Evolutionary conservation across 2,797 vertebrate species (phyloP), one percentile per base, ranked within the genome.

Genomic region (Sitta carolinensis): DNA sequence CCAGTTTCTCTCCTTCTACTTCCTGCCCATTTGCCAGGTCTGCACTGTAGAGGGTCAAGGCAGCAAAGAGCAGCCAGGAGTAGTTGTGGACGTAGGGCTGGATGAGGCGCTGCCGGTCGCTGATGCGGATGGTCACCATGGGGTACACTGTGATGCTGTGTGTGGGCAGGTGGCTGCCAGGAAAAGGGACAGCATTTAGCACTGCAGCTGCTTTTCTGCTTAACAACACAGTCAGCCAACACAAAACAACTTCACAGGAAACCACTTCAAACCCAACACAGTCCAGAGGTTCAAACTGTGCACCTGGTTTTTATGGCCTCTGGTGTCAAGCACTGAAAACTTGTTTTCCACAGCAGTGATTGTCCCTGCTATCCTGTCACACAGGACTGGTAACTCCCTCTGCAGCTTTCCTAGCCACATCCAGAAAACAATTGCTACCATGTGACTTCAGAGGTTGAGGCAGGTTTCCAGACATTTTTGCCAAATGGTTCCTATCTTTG

Each of bases 71-170:
- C 64, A 99, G 98, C 99, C 99, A 99, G 77, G 99, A 99, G 42
- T 99, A 99, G 90, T 99, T 99, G 98, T 99, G 99, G 91, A 99
- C 98, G 57, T 99, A 99, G 1, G 99, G 99, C 94, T 99, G 99
- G 97, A 99, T 99, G 82, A 99, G 98, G 47, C 99, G 98, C 97
- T 99, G 99, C 1, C 98, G 98, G 97, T 99, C 99, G 2, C 99
- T 99, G 98, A 99, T 98, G 8, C 99, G 98, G 92, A 99, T 99
- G 48, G 99, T 99, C 96, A 99, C 98, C 98, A 99, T 99, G 7
- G 99, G 99, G 64, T 98, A 99, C 59, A 99, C 98, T 0, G 99
- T 99, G 97, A 99, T 98, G 78, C 98, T 98, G 97, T 99, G 99
- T 23, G 98, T 99, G 59, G 99, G 99, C 96, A 99, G 95, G 97